Conservation (phyloP, 1,140 invertebrate genomes). For the Bombus confusus region DNA sequence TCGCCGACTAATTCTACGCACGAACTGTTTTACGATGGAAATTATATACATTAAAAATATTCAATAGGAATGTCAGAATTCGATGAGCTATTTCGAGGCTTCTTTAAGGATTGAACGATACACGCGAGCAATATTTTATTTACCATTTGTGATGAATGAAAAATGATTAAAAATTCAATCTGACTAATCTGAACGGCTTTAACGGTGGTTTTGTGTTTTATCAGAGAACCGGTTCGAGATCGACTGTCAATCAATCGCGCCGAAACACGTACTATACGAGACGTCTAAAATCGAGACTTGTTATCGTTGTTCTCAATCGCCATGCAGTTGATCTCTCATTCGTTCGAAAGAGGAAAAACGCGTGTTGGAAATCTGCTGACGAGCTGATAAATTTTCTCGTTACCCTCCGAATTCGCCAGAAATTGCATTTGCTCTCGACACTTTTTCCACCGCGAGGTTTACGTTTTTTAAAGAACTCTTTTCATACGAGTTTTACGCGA, state of each 20-base stretch:
- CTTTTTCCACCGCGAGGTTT: background rate
- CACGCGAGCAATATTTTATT: no score
- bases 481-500: background rate
- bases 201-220: background rate
- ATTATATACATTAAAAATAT: no score
- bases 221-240: background rate
- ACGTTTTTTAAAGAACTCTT: background rate
- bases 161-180: background rate
- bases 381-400: conserved; percentile 5
- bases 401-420: background rate
- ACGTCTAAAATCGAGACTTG: background rate
- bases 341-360: background rate
- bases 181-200: background rate
- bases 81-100: no score
- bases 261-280: background rate
- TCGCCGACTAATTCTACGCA: background rate
- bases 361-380: background rate
- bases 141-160: no score
- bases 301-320: background rate
- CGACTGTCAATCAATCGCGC: conserved; percentile 12
- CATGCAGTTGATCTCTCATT: background rate
- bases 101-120: no score
- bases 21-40: background rate
- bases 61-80: no score
- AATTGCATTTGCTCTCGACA: background rate